Evolutionary conservation across 1,140 invertebrate genomes (phyloP).

Genomic region (Sminthurides bifidus): DNA sequence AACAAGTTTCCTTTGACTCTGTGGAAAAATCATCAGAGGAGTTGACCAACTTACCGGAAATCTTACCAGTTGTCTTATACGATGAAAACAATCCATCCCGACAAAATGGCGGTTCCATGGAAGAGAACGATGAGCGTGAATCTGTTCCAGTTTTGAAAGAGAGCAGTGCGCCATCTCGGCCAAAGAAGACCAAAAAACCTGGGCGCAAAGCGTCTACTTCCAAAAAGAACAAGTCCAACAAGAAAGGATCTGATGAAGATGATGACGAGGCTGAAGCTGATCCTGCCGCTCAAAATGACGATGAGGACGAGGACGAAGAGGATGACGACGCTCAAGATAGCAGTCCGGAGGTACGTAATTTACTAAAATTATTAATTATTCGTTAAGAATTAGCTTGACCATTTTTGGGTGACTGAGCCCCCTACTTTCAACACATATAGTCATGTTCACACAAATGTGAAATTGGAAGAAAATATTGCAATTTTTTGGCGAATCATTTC

Average conservation of each 20-base stretch:
- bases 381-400: too few species aligned
- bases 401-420: too few species aligned
- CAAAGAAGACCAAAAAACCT: neutral
- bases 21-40: conserved; percentile 4
- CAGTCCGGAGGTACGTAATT: too few species aligned
- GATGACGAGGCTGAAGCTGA: too few species aligned
- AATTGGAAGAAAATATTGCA: too few species aligned
- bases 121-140: neutral
- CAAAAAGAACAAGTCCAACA: too few species aligned
- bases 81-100: neutral
- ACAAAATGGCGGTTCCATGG: neutral
- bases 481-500: too few species aligned
- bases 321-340: conserved; percentile 1
- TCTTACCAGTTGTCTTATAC: neutral
- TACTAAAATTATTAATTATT: too few species aligned
- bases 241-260: too few species aligned
- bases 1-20: neutral
- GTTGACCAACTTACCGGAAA: neutral
- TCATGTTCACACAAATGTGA: too few species aligned
- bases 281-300: neutral
- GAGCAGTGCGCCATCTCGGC: neutral
- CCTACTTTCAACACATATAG: too few species aligned
- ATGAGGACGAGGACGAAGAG: neutral
- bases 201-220: too few species aligned
- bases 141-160: neutral